A percentile compares a stretch with the other conserved stretches of the same genome.
These are phyloP conservation scores for Harpagifer antarcticus DNA, from an alignment of 2,797 vertebrate species.

Conservation along the genomic window DNA sequence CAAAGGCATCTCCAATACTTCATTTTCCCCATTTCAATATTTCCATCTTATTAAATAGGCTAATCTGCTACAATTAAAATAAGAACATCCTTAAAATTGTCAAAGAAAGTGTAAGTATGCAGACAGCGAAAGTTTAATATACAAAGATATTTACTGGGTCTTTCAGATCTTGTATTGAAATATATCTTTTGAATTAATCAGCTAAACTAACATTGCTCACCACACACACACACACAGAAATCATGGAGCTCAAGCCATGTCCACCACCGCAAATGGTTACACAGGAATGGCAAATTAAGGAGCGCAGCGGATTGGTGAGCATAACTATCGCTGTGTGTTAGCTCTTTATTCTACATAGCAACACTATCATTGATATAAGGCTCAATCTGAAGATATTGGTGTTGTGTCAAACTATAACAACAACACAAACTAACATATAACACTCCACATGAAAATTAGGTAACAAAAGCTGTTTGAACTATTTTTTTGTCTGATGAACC, in stretches of 20 bases:
- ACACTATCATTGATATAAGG: constrained; percentile 23
- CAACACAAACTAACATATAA: background rate
- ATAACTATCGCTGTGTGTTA: constrained; percentile 21
- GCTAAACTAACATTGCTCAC: constrained; percentile 11
- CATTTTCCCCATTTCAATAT: no score
- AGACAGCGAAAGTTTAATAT: constrained; percentile 39
- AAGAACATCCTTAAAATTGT: background rate
- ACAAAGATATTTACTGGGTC: constrained; percentile 47
- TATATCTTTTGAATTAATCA: constrained; percentile 58
- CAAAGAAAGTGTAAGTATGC: constrained; percentile 10
- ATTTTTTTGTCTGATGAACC: background rate
- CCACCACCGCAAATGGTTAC: no score
- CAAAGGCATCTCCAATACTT: constrained; percentile 1
- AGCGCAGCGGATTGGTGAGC: constrained; percentile 44
- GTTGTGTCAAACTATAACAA: constrained; percentile 21
- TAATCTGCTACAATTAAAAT: background rate
- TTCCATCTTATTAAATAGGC: background rate
- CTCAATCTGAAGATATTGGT: constrained; percentile 31
- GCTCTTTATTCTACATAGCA: constrained; percentile 19
- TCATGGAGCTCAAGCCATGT: no score
- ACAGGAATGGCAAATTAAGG: no score
- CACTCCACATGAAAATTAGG: no score
- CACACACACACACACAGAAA: no score
- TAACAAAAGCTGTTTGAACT: no score
- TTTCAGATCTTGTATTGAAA: constrained; percentile 52